A percentile compares a stretch with the other conserved stretches of the same genome.
Conservation (phyloP, 2,797 vertebrate species). For the Enteromius anoplus region DNA sequence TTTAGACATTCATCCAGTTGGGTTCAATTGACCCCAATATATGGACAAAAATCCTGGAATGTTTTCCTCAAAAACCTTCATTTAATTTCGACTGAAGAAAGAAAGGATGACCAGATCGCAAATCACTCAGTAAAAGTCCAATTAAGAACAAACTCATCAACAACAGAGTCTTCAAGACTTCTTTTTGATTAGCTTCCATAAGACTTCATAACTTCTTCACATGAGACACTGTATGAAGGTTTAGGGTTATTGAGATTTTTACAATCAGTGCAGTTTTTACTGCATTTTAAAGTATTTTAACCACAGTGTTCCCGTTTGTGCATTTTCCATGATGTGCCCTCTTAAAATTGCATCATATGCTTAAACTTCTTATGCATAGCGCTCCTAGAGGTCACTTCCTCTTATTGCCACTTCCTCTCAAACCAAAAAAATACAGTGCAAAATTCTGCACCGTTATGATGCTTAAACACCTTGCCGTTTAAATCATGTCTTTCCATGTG, state of each 20-base stretch:
- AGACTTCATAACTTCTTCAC: background rate
- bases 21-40: background rate
- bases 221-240: background rate
- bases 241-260: background rate
- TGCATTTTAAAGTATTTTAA: background rate
- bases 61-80: background rate
- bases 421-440: background rate
- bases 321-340: background rate
- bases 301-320: too few relatives aligned
- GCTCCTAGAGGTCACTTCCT: background rate
- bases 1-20: background rate
- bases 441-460: background rate
- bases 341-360: background rate
- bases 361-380: background rate
- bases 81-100: background rate
- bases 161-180: background rate
- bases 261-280: background rate
- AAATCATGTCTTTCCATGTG: slow-evolving; percentile 12
- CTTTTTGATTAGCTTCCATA: background rate
- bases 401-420: background rate
- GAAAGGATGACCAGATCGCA: background rate
- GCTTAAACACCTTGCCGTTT: background rate
- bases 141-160: background rate
- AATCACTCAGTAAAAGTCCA: background rate
- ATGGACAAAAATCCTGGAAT: background rate